Conservation (phyloP, 2,113 vertebrate species). For the Thunnus maccoyii region DNA sequence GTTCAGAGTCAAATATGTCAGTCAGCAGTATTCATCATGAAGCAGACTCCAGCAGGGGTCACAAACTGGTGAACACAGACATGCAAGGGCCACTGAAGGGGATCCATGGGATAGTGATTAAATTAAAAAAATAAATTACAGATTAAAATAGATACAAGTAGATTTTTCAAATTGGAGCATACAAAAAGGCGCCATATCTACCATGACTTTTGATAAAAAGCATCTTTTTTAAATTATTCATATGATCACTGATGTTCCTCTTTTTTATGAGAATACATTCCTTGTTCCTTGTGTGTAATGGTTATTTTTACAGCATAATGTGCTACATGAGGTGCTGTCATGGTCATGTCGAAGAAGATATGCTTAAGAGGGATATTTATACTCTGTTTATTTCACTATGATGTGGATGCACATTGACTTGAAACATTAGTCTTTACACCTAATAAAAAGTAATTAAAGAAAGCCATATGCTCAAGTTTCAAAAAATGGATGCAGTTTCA, state of each 20-base stretch:
- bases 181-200: background rate
- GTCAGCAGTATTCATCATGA: background rate
- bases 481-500: background rate
- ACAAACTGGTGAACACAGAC: background rate
- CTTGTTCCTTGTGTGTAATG: too few relatives aligned
- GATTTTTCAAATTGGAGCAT: background rate
- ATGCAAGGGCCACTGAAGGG: background rate
- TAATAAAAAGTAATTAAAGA: background rate
- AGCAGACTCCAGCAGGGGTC: background rate
- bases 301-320: background rate
- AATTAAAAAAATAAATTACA: too few relatives aligned
- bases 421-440: background rate
- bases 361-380: background rate
- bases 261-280: background rate
- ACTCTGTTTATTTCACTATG: background rate
- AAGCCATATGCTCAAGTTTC: background rate
- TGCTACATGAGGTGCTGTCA: background rate
- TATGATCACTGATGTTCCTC: background rate
- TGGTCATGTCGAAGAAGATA: background rate
- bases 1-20: slow-evolving; percentile 1
- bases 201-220: background rate
- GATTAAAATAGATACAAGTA: background rate
- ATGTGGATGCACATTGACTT: background rate
- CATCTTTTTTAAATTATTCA: background rate
- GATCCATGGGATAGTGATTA: background rate